Conservation (phyloP, 2,797 vertebrate species). For the Pelobates cultripes region DNA sequence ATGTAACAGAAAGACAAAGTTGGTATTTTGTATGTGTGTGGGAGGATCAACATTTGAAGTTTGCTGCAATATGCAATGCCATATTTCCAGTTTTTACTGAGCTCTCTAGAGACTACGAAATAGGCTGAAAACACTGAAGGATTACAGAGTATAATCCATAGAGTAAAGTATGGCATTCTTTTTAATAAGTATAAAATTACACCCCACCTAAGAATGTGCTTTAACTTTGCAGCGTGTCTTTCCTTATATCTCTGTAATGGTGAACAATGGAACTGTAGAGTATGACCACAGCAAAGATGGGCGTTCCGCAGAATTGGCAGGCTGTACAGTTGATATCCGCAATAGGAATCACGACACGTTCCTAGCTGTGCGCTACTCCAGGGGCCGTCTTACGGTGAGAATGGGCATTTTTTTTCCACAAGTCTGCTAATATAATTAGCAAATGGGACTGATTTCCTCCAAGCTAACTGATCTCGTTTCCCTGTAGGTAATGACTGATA, state of each 20-base stretch:
- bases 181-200: no score
- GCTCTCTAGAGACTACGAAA: no score
- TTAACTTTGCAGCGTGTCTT: slow-evolving; percentile 82
- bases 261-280: slow-evolving; percentile 91
- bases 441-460: background rate
- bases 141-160: no score
- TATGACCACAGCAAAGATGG: slow-evolving; percentile 96
- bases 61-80: no score
- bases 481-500: slow-evolving; percentile 89
- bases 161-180: no score
- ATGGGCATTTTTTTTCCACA: background rate
- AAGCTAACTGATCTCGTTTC: slow-evolving; percentile 17
- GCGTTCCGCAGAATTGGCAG: slow-evolving; percentile 86
- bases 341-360: slow-evolving; percentile 94
- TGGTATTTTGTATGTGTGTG: no score
- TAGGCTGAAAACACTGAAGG: no score
- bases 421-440: background rate
- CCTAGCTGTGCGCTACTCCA: slow-evolving; percentile 92
- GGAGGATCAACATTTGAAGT: no score
- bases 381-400: slow-evolving; percentile 89
- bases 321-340: slow-evolving; percentile 89
- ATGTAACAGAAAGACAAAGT: no score
- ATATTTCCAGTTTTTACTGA: no score
- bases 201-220: background rate
- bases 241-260: slow-evolving; percentile 94